Evolutionary conservation across 1,140 invertebrate species (phyloP).

Genomic region (Cotesia glomerata): DNA sequence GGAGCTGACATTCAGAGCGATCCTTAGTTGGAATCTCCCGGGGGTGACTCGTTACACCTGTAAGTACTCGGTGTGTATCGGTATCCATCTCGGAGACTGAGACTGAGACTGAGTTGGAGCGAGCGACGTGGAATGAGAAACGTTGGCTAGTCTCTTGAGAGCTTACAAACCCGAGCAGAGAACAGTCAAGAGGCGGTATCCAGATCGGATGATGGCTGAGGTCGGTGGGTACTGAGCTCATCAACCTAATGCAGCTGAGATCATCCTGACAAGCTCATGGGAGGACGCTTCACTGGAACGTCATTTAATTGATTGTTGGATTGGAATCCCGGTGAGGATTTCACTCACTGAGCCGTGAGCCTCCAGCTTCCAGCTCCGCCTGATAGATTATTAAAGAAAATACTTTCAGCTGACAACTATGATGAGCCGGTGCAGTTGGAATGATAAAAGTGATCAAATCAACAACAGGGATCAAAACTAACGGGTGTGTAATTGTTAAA

Average conservation of each 20-base stretch:
- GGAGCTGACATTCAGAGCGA: background rate
- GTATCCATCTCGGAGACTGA: background rate
- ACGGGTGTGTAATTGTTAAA: no score
- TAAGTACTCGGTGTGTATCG: constrained; percentile 25
- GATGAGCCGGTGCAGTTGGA: no score
- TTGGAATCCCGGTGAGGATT: constrained; percentile 51
- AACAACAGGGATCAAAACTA: no score
- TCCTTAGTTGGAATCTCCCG: background rate
- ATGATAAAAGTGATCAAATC: no score
- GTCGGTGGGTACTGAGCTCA: constrained; percentile 52
- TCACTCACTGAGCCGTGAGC: background rate
- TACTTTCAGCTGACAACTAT: no score
- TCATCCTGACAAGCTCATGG: constrained; percentile 49
- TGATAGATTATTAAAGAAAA: background rate
- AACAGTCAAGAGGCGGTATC: constrained; percentile 28
- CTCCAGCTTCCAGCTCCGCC: background rate
- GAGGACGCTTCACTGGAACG: constrained; percentile 49
- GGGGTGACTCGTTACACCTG: constrained; percentile 28
- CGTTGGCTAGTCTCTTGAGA: constrained; percentile 10
- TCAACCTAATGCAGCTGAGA: constrained; percentile 63
- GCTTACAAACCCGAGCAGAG: constrained; percentile 21
- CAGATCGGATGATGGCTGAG: constrained; percentile 20
- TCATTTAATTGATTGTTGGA: constrained; percentile 61
- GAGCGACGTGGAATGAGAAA: constrained; percentile 6
- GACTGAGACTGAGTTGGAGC: background rate